Conservation (phyloP, 2,888 invertebrate genomes). For the Auanema sp. region DNA sequence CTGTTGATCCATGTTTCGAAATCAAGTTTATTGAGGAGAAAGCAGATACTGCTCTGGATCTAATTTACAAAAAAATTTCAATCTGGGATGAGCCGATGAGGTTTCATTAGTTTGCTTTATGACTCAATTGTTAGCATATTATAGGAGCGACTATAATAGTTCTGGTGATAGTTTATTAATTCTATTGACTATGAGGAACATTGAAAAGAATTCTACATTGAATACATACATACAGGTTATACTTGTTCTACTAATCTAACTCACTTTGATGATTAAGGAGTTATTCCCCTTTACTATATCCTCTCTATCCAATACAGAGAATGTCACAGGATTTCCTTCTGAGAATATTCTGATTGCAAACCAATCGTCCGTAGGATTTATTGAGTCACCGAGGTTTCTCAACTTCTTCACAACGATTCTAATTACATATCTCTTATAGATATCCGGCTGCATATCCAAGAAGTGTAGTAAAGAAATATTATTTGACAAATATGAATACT, state of each 20-base stretch:
- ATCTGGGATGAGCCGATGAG: conserved; percentile 24
- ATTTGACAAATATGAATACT: conserved; percentile 36
- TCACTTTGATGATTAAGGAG: conserved; percentile 4
- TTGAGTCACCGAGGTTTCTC: conserved; percentile 32
- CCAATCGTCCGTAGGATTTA: conserved; percentile 29
- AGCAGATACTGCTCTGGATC: conserved; percentile 26
- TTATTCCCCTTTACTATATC: conserved; percentile 17
- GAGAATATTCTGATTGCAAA: conserved; percentile 16
- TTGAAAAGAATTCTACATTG: conserved; percentile 26
- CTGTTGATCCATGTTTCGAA: conserved; percentile 35
- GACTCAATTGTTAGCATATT: background rate
- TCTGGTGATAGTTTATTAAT: conserved; percentile 26
- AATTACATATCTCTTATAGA: conserved; percentile 20
- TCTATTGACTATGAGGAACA: conserved; percentile 25
- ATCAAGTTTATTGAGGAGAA: conserved; percentile 35
- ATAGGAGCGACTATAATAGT: conserved; percentile 7
- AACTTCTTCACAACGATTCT: background rate
- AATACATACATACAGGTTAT: conserved; percentile 19
- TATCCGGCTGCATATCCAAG: conserved; percentile 48
- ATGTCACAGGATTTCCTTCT: conserved; percentile 24
- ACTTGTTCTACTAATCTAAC: background rate
- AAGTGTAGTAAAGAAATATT: conserved; percentile 40
- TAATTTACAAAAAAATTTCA: conserved; percentile 23
- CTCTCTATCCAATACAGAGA: conserved; percentile 24
- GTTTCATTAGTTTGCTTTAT: background rate